A percentile compares a stretch with the other conserved stretches of the same genome.
Evolutionary conservation across 1,140 invertebrate species (phyloP).

Genomic region (Meloidogyne exigua): DNA sequence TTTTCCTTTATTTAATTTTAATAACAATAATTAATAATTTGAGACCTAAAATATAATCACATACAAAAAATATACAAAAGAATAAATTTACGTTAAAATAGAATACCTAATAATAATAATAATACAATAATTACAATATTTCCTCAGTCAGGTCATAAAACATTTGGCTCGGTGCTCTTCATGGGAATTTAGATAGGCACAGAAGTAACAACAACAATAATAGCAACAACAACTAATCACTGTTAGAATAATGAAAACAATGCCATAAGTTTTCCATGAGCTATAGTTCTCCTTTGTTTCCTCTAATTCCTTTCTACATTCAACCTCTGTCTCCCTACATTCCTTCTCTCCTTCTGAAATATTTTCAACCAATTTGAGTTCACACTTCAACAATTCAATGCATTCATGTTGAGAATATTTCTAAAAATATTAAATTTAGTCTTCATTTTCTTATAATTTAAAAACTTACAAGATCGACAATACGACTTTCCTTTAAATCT

Average conservation of each 20-base stretch:
- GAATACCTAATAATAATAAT: background rate
- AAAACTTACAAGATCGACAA: background rate
- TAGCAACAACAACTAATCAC: background rate
- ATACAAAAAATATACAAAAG: too few species aligned
- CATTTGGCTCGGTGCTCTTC: background rate
- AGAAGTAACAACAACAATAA: constrained; percentile 1
- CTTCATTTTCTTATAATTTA: too few species aligned
- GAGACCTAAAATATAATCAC: too few species aligned
- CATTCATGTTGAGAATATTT: background rate
- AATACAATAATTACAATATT: background rate
- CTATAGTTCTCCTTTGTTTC: background rate
- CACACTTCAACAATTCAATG: background rate
- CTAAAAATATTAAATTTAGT: background rate
- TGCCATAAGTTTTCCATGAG: background rate
- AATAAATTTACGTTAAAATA: too few species aligned
- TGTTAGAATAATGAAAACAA: background rate
- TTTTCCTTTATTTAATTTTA: too few species aligned
- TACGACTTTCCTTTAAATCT: background rate
- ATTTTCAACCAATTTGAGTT: background rate
- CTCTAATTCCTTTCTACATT: background rate
- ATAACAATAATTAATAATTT: too few species aligned
- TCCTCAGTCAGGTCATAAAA: background rate
- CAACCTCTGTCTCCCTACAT: background rate
- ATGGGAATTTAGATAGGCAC: background rate
- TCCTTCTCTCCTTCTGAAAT: background rate